Evolutionary conservation across 2,797 vertebrate species (phyloP).

Genomic region (Spinus olivaceus): DNA sequence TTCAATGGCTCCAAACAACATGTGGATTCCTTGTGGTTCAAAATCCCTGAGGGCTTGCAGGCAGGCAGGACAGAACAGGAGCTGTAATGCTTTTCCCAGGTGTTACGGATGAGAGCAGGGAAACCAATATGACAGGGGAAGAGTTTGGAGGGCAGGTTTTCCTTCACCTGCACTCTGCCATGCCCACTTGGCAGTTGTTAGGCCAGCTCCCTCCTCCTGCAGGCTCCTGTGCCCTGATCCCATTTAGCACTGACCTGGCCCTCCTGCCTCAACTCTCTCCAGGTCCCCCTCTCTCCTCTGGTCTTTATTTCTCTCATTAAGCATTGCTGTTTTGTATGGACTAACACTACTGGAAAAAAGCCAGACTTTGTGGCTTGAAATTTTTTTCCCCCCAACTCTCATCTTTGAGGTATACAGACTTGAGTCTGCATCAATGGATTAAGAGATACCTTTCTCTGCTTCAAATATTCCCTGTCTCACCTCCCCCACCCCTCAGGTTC

Average conservation of each 20-base stretch:
- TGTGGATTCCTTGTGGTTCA: background rate
- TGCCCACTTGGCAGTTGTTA: background rate
- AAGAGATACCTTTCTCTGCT: background rate
- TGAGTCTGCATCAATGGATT: background rate
- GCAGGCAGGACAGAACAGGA: background rate
- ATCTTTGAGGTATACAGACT: background rate
- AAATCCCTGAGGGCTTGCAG: background rate
- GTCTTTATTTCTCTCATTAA: background rate
- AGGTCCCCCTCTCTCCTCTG: background rate
- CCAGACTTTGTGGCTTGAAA: background rate
- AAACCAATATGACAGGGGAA: background rate
- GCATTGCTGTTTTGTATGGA: background rate
- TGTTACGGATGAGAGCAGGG: background rate
- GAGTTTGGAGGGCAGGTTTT: background rate
- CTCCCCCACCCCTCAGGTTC: background rate
- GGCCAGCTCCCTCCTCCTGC: background rate
- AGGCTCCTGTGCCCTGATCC: background rate
- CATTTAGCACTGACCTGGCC: background rate
- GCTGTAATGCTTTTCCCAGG: background rate
- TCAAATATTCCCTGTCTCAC: background rate
- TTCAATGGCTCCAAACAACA: background rate
- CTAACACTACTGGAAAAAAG: background rate
- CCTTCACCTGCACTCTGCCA: background rate
- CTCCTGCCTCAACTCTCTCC: background rate
- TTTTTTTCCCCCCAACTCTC: background rate